Base-by-base conservation (phyloP, 2,113 vertebrate genomes). In the Butorides virescens region DNA sequence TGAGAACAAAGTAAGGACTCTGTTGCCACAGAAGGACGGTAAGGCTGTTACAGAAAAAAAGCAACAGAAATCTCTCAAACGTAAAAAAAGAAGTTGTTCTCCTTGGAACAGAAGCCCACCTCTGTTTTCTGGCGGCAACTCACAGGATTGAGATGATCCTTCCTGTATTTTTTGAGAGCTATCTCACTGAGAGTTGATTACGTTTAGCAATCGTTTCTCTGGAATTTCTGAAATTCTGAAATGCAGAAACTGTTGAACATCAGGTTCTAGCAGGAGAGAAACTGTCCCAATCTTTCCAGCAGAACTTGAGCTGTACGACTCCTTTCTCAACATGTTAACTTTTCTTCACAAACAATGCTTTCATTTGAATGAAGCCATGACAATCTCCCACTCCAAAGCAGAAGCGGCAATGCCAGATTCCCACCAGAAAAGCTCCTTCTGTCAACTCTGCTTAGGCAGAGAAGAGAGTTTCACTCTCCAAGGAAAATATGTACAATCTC, bases 141-240 rank as follows among this genome's bases (percentile, higher is more conserved):
- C 65, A 66, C 26, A 52, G 21, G 27, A 15, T 2, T 73, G 71
- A 83, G 21, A 52, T 44, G 23, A 46, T 88, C 62, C 65, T 34
- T n/a, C 19, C 23, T 36, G 13, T 32, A 15, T 15, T 88, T 91
- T 88, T 66, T 72, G 36, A 62, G 3, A 7, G 50, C 10, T 13
- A 15, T 22, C 32, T 89, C 50, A 37, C 42, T 18, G 39, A 49
- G 10, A 53, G 39, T 19, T 86, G 15, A 20, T 36, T 22, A 34
- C 3, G 2, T 44, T 59, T 32, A 65, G 8, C 5, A 63, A 68
- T 19, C 0, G 3, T 61, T 65, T 65, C 39, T 62, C n/a, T 46
- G 26, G 39, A 72, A 55, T 62, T 67, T 47, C n/a, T 52, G 9
- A n/a, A 59, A 65, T 61, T 42, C 20, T 59, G 29, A 84, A 81